A percentile compares a stretch with the other conserved stretches of the same genome.
phyloP scores from a whole-genome alignment of 2,888 invertebrate genomes.

The Thera obeliscata region DNA sequence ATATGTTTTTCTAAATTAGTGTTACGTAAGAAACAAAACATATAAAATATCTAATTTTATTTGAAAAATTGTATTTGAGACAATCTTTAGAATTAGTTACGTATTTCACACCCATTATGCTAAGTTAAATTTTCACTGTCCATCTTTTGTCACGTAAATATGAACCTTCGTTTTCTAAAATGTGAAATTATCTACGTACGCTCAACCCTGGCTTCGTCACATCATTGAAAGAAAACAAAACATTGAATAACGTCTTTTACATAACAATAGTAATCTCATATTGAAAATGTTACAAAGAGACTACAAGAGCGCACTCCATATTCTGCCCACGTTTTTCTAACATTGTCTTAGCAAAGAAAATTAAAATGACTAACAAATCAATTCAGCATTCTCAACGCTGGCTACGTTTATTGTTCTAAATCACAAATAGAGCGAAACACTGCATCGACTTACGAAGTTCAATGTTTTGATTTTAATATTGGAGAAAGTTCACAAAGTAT shows the following conservation, averaged over 20 bases:
- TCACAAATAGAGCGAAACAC: conserved; percentile 66
- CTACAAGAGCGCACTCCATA: conserved; percentile 22
- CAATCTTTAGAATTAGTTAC: conserved; percentile 47
- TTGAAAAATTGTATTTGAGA: not conserved
- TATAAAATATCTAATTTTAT: not conserved
- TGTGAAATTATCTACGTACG: conserved; percentile 65
- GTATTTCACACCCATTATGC: conserved; percentile 60
- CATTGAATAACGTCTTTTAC: conserved; percentile 51
- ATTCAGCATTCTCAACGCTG: conserved; percentile 58
- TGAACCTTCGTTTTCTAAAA: conserved; percentile 81
- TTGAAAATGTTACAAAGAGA: conserved; percentile 41
- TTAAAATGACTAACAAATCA: conserved; percentile 46
- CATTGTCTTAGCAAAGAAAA: conserved; percentile 39
- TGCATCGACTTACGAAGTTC: conserved; percentile 51
- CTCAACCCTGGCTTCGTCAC: conserved; percentile 61
- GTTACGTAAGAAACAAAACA: not conserved
- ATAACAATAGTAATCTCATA: conserved; percentile 53
- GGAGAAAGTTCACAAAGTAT: conserved; percentile 20
- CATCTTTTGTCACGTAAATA: conserved; percentile 71
- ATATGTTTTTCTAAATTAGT: not conserved
- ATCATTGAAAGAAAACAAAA: conserved; percentile 47
- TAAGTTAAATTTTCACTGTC: conserved; percentile 52
- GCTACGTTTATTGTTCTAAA: conserved; percentile 58
- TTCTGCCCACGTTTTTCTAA: conserved; percentile 41
- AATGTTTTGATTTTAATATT: conserved; percentile 35